Conservation (phyloP, 2,797 vertebrate species). For the Pangasius larnaudii region DNA sequence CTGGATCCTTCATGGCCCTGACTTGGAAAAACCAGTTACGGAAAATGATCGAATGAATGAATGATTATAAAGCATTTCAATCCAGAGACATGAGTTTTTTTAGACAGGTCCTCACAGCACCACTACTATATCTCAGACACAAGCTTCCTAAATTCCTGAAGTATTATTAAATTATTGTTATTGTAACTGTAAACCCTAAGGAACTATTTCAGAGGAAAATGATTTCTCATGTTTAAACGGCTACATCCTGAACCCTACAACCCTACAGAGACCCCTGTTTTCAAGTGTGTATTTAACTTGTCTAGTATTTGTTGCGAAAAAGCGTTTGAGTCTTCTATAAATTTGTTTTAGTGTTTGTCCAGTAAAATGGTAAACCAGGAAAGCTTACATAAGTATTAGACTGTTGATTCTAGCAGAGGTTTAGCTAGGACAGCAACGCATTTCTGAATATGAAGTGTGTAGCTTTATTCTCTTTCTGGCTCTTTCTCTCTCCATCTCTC, state of each 20-base stretch:
- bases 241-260: conserved; percentile 4
- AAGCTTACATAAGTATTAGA: neutral
- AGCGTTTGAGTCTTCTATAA: neutral
- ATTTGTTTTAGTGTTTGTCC: neutral
- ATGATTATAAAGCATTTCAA: neutral
- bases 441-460: neutral
- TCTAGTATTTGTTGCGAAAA: neutral
- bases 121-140: neutral
- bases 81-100: neutral
- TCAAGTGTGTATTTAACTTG: neutral
- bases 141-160: conserved; percentile 1
- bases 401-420: neutral
- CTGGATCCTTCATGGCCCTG: neutral
- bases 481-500: neutral
- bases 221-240: conserved; percentile 4
- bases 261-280: neutral
- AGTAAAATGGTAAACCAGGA: neutral
- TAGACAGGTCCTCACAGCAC: neutral
- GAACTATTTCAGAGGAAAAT: neutral
- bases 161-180: conserved; percentile 1
- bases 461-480: conserved; percentile 18
- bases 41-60: neutral
- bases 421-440: neutral
- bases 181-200: conserved; percentile 6
- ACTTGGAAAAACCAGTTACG: neutral